These are phyloP conservation scores for Acanthisitta chloris DNA, from an alignment of 2,113 vertebrate genomes.

Conservation along the genomic window DNA sequence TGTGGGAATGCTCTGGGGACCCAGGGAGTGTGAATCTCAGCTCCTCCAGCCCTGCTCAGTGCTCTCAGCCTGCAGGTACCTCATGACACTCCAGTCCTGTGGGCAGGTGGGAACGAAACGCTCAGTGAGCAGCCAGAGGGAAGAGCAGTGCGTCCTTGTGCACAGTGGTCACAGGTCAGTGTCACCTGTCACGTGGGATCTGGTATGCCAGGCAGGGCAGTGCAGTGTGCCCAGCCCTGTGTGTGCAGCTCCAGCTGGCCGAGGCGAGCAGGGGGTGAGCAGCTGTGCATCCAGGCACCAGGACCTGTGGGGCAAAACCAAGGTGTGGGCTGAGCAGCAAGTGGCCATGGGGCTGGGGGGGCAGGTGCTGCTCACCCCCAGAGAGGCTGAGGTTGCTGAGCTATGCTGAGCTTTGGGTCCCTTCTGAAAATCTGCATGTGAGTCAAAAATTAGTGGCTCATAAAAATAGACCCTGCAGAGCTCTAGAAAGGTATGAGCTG, in stretches of 20 bases:
- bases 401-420: neutral
- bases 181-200: neutral
- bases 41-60: neutral
- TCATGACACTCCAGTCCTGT: neutral
- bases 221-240: rapidly evolving
- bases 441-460: neutral
- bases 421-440: rapidly evolving
- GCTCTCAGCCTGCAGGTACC: neutral
- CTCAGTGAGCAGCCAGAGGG: neutral
- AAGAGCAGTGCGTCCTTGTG: neutral
- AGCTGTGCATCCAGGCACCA: rapidly evolving
- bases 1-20: neutral
- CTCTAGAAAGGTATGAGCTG: neutral
- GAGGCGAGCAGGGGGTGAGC: rapidly evolving
- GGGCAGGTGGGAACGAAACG: neutral
- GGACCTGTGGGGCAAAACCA: neutral
- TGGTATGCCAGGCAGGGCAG: neutral
- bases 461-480: neutral
- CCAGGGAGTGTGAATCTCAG: rapidly evolving
- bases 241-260: rapidly evolving
- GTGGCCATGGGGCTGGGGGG: rapidly evolving
- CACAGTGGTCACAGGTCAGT: rapidly evolving
- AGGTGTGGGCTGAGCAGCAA: rapidly evolving
- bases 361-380: rapidly evolving
- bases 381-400: neutral